Percentiles rank a stretch among this genome's conserved stretches.
Conservation (phyloP, 2,888 invertebrate genomes). For the Stenodema calcarata region DNA sequence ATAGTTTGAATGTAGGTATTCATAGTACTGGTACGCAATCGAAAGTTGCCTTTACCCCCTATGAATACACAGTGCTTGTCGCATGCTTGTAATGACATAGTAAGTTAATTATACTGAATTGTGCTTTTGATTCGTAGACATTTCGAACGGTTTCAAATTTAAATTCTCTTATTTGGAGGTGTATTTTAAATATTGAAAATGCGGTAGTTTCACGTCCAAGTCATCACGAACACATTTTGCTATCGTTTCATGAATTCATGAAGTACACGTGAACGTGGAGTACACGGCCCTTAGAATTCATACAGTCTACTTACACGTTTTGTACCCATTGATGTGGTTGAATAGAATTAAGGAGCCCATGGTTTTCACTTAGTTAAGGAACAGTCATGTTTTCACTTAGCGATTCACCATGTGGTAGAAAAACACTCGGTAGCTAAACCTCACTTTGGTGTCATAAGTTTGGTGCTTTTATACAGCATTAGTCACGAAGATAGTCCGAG, state of each 20-base stretch:
- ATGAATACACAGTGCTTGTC: conserved; percentile 49
- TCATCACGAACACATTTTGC: not conserved
- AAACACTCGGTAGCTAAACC: not conserved
- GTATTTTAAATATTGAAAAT: not conserved
- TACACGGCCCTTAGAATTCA: not conserved
- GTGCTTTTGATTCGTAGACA: not conserved
- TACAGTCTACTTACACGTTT: not conserved
- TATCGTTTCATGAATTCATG: not conserved
- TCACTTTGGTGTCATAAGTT: not conserved
- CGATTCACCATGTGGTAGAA: not conserved
- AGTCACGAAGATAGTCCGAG: too few species aligned
- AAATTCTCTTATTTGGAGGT: not conserved
- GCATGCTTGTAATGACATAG: conserved; percentile 51
- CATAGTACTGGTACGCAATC: conserved; percentile 42
- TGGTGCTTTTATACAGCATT: not conserved
- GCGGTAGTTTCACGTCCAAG: not conserved
- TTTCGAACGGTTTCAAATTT: not conserved
- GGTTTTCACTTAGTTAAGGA: not conserved
- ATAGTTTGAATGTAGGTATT: conserved; percentile 28
- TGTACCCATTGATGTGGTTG: not conserved
- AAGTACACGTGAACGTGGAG: not conserved
- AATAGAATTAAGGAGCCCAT: not conserved
- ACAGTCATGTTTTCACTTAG: not conserved
- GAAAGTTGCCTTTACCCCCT: conserved; percentile 26
- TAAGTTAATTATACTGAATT: not conserved